These are phyloP conservation scores for Sinonovacula constricta DNA, from an alignment of 1,140 invertebrate genomes.

Conservation along the genomic window DNA sequence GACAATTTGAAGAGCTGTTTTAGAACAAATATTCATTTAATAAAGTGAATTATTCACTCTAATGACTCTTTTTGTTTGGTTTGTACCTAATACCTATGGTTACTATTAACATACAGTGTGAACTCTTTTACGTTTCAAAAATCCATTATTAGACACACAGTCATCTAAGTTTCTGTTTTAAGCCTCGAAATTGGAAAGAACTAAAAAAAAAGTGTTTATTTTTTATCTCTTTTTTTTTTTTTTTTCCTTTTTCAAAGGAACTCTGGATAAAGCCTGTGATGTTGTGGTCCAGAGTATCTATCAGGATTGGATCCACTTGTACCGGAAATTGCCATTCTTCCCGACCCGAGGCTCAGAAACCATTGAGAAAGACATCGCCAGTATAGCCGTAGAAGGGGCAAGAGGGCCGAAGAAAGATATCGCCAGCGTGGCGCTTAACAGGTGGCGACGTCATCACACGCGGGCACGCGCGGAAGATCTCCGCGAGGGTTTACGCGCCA, in stretches of 20 bases:
- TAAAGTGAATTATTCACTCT: no score
- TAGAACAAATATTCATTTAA: no score
- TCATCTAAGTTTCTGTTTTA: no score
- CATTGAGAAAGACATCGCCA: conserved; percentile 68
- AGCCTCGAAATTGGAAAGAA: no score
- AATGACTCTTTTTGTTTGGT: no score
- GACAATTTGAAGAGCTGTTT: no score
- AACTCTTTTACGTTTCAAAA: no score
- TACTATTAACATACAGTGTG: no score
- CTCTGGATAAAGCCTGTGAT: conserved; percentile 61
- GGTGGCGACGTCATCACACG: conserved; percentile 68
- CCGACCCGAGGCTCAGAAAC: conserved; percentile 65
- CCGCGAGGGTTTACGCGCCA: conserved; percentile 50
- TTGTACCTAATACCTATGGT: no score
- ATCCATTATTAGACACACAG: no score
- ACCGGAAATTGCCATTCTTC: conserved; percentile 65
- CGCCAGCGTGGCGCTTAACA: conserved; percentile 50
- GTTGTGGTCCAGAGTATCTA: conserved; percentile 59
- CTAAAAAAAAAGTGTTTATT: no score
- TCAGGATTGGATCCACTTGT: conserved; percentile 65
- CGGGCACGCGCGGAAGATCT: conserved; percentile 64
- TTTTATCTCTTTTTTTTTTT: no score
- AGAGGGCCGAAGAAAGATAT: conserved; percentile 44
- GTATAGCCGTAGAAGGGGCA: conserved; percentile 48
- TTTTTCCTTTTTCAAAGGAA: conserved; percentile 57